Conservation (phyloP, 2,888 invertebrate genomes). For the Myopa tessellatipennis region DNA sequence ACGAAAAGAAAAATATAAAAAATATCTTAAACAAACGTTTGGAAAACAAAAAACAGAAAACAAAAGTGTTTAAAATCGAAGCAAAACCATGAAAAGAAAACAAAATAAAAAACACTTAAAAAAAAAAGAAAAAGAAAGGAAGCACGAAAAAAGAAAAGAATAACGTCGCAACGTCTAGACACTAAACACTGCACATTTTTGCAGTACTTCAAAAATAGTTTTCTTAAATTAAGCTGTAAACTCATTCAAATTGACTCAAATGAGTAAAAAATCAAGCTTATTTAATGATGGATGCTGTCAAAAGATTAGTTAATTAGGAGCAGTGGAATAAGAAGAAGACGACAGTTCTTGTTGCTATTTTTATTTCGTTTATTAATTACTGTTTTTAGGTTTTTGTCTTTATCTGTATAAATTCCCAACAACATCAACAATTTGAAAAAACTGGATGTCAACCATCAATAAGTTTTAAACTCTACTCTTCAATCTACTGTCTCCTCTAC, state of each 20-base stretch:
- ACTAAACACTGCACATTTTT: not conserved
- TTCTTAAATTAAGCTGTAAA: slow-evolving; percentile 30
- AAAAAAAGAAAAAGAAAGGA: not conserved
- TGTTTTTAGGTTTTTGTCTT: not conserved
- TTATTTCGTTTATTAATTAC: slow-evolving; percentile 23
- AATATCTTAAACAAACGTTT: not conserved
- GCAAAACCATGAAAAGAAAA: not conserved
- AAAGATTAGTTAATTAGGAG: slow-evolving; percentile 36
- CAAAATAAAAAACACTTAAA: not conserved
- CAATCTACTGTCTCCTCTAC: no score
- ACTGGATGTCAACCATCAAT: no score
- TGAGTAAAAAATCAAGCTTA: not conserved
- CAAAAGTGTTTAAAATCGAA: no score
- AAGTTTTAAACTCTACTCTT: no score
- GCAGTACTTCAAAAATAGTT: slow-evolving; percentile 35
- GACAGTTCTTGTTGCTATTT: not conserved
- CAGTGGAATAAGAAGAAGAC: not conserved
- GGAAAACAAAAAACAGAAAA: not conserved
- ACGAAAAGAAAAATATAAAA: not conserved
- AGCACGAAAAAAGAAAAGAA: not conserved
- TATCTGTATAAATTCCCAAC: not conserved
- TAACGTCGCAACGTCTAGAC: slow-evolving; percentile 28
- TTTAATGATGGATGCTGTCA: slow-evolving; percentile 26
- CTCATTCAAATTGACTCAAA: slow-evolving; percentile 10
- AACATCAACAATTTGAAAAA: no score